These are phyloP conservation scores for Dynastes maya DNA, from an alignment of 2,888 invertebrate species.

Conservation along the genomic window DNA sequence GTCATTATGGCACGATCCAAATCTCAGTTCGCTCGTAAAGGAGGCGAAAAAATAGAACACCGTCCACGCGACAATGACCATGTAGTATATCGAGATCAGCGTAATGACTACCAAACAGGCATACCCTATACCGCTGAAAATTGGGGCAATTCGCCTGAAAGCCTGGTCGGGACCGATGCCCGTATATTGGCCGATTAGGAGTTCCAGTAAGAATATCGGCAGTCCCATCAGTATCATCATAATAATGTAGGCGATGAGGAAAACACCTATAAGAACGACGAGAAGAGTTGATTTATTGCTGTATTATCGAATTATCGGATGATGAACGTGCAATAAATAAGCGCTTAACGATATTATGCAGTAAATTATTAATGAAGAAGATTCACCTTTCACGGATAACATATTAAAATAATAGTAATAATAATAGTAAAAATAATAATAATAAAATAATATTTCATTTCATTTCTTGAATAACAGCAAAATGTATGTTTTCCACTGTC, in stretches of 20 bases:
- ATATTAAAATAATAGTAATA: no score
- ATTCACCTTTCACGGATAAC: no score
- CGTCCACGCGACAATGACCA: slow-evolving; percentile 86
- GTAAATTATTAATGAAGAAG: no score
- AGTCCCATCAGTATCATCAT: slow-evolving; percentile 85
- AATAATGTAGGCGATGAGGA: slow-evolving; percentile 81
- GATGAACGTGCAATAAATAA: not conserved
- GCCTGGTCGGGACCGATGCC: slow-evolving; percentile 81
- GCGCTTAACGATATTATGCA: no score
- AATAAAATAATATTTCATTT: no score
- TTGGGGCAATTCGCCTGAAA: slow-evolving; percentile 77
- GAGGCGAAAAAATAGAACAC: slow-evolving; percentile 84
- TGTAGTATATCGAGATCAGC: slow-evolving; percentile 84
- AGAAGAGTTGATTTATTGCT: not conserved
- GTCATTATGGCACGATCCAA: slow-evolving; percentile 79
- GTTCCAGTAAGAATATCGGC: slow-evolving; percentile 86
- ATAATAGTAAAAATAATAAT: no score
- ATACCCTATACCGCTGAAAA: slow-evolving; percentile 77
- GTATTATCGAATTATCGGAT: not conserved
- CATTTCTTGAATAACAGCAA: no score
- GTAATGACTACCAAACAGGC: slow-evolving; percentile 81
- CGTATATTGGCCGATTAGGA: slow-evolving; percentile 85
- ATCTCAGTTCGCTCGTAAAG: slow-evolving; percentile 76
- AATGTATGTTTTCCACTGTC: no score
- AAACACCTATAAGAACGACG: slow-evolving; percentile 77